Base-by-base conservation (phyloP, 30 jellyfish, hydroid and myxozoan species). In the Catostylus mosaicus region DNA sequence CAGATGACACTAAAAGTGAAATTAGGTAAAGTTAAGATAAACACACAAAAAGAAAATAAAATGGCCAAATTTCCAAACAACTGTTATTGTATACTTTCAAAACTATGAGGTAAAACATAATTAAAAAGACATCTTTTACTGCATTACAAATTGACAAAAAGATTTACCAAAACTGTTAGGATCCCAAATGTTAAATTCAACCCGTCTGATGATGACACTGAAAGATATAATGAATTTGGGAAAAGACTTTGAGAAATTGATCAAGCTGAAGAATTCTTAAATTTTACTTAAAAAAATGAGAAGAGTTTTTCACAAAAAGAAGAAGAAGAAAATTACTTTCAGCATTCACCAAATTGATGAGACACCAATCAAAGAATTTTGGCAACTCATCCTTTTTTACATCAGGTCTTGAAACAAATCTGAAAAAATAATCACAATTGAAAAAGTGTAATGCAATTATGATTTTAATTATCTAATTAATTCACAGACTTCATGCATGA, bases 351-450 rank as follows among this genome's bases (percentile, higher is more conserved):
- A 59, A 16, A 19, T 23, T 59, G 26, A 26, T 51, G 22, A 84
- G 38, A n/a, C 83, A 68, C 97, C 95, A 90, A 36, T 83, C 80
- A 14, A 90, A 33, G 66, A 75, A 83, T 43, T 69, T 66, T 26
- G 92, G 75, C 23, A 94, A 65, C 50, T 82, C 75, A n/a, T 54
- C 62, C 12, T 65, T 52, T 26, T 72, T 88, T 27, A 94, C 94
- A 84, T 94, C 99, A 16, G 97, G 97, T 51, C 99, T 68, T 33
- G 99, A 54, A 35, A 94, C 57, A 69, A 94, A 94, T 78, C 99
- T 94, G 34, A 33, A 46, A 56, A 23, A 51, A 52, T 5, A 32
- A 24, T n/a, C n/a, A n/a, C n/a, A n/a, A n/a, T n/a, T n/a, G n/a
- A n/a, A n/a, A n/a, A n/a, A n/a, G n/a, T n/a, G n/a, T n/a, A n/a